Percentiles rank a stretch among this genome's conserved stretches.
phyloP scores from a whole-genome alignment of 2,888 invertebrate species.

The Gari tellinella region DNA sequence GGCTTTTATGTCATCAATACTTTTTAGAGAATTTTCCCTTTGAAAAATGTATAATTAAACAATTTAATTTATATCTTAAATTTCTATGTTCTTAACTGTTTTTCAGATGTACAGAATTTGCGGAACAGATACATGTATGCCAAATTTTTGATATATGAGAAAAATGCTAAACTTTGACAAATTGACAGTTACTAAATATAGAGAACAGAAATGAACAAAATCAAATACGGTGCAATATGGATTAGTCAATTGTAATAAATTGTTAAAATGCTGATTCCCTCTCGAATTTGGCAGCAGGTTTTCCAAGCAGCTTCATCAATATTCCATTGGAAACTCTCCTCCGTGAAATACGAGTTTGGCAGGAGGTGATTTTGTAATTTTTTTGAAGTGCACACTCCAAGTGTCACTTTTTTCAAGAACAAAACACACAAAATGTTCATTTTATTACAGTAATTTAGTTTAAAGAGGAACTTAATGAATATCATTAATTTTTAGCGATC shows the following conservation, averaged over 20 bases:
- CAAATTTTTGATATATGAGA: too few species aligned
- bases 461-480: constrained; percentile 61
- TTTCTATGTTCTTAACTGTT: too few species aligned
- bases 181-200: too few species aligned
- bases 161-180: too few species aligned
- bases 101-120: too few species aligned
- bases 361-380: constrained; percentile 12
- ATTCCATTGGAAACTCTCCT: constrained; percentile 2
- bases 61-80: too few species aligned
- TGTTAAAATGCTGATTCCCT: neutral
- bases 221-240: neutral
- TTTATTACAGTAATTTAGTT: constrained; percentile 60
- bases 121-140: too few species aligned
- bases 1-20: too few species aligned
- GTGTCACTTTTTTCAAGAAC: constrained; percentile 48
- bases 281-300: constrained; percentile 2
- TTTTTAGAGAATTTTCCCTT: too few species aligned
- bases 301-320: constrained; percentile 3
- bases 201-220: neutral
- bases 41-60: too few species aligned
- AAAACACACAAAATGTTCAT: constrained; percentile 48
- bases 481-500: constrained; percentile 46
- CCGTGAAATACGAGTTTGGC: constrained; percentile 2
- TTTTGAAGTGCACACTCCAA: constrained; percentile 42
- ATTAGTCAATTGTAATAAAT: neutral